Conservation (phyloP, 1,140 invertebrate genomes). For the Conopomorpha cramerella region DNA sequence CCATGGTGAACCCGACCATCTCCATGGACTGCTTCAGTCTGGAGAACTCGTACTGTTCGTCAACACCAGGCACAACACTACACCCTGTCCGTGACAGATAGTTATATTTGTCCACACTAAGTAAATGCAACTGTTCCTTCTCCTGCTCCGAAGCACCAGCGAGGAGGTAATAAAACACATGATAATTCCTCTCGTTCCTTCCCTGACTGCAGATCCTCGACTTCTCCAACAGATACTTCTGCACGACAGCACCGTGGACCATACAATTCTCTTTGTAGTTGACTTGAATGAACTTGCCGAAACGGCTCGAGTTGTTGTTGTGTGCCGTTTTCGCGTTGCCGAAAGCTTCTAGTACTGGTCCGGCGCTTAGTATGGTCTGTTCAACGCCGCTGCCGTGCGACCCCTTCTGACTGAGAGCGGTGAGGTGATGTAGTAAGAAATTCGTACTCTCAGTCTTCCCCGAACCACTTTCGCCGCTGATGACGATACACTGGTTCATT, state of each 20-base stretch:
- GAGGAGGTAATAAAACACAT: slow-evolving; percentile 96
- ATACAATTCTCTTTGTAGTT: slow-evolving; percentile 98
- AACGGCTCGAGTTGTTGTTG: slow-evolving; percentile 95
- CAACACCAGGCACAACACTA: slow-evolving; percentile 81
- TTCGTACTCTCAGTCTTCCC: slow-evolving; percentile 95
- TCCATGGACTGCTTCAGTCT: slow-evolving; percentile 96
- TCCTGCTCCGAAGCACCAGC: slow-evolving; percentile 88
- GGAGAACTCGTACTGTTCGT: slow-evolving; percentile 93
- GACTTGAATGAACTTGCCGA: slow-evolving; percentile 95
- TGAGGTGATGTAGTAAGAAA: slow-evolving; percentile 92
- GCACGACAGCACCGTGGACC: slow-evolving; percentile 95
- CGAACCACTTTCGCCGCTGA: slow-evolving; percentile 86
- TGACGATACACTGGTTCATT: slow-evolving; percentile 94
- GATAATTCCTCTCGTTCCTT: slow-evolving; percentile 93
- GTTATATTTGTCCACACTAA: slow-evolving; percentile 82
- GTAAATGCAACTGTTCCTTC: slow-evolving; percentile 76
- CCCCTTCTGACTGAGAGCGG: slow-evolving; percentile 93
- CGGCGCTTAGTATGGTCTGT: slow-evolving; percentile 94
- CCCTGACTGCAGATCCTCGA: slow-evolving; percentile 90
- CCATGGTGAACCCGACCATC: slow-evolving; percentile 93
- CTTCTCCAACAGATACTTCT: slow-evolving; percentile 96
- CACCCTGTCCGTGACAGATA: slow-evolving; percentile 79
- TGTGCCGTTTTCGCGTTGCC: slow-evolving; percentile 96
- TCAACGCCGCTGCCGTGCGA: slow-evolving; percentile 92
- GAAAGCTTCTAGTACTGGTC: slow-evolving; percentile 95